Conservation (phyloP, 1,140 invertebrate genomes). For the Sinella curviseta region DNA sequence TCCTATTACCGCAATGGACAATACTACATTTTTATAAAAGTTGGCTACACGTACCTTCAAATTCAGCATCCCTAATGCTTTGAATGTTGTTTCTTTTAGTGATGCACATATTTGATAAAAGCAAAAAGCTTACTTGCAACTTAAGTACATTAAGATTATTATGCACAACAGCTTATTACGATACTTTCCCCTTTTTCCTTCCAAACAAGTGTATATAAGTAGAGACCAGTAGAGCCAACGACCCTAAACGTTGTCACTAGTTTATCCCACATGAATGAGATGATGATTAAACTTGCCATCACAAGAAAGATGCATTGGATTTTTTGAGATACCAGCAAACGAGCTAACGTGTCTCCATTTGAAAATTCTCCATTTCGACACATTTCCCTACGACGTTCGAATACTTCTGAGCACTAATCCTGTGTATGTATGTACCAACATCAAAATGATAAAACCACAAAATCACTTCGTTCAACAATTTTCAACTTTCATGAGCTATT, state of each 20-base stretch:
- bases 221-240: too few relatives aligned
- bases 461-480: neutral
- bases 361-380: neutral
- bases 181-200: neutral
- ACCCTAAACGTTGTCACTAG: neutral
- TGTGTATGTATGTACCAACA: neutral
- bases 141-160: neutral
- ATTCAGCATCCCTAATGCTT: too few relatives aligned
- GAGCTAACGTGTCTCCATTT: neutral
- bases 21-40: too few relatives aligned
- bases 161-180: neutral
- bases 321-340: neutral
- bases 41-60: too few relatives aligned
- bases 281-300: slow-evolving; percentile 1
- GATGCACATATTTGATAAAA: neutral
- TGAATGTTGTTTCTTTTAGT: neutral
- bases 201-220: too few relatives aligned
- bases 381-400: neutral
- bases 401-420: neutral
- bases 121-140: neutral
- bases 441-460: neutral
- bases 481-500: neutral
- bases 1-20: too few relatives aligned
- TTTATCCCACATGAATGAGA: too few relatives aligned
- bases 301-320: neutral